Percentiles rank a stretch among this genome's conserved stretches.
phyloP scores from a whole-genome alignment of 2,888 invertebrate species.

The Phortica okadai region DNA sequence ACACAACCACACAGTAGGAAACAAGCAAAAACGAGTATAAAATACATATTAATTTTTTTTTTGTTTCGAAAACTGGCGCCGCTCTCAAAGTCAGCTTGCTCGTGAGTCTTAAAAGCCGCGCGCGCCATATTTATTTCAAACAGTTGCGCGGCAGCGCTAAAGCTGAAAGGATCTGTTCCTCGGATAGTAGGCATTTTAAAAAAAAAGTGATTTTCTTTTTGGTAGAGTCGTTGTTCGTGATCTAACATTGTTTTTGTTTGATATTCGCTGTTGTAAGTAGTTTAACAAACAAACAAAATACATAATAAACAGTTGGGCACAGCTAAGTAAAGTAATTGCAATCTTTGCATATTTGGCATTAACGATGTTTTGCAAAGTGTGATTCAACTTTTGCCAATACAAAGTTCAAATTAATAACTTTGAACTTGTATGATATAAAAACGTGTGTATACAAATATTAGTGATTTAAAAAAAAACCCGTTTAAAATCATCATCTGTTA shows the following conservation, averaged over 20 bases:
- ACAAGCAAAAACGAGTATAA: not conserved
- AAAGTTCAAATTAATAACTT: not conserved
- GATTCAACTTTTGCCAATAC: slow-evolving; percentile 6
- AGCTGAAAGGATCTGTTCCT: slow-evolving; percentile 14
- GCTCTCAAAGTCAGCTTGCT: slow-evolving; percentile 15
- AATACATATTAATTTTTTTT: not conserved
- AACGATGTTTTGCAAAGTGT: slow-evolving; percentile 13
- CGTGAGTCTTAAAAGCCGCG: slow-evolving; percentile 1
- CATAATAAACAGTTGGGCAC: slow-evolving; percentile 7
- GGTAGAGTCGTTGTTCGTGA: too few relatives aligned
- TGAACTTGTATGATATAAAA: too few relatives aligned
- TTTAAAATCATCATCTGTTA: too few relatives aligned
- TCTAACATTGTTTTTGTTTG: too few relatives aligned
- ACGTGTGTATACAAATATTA: too few relatives aligned
- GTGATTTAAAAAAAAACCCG: too few relatives aligned
- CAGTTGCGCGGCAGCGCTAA: not conserved
- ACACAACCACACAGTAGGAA: not conserved
- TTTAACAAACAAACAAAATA: slow-evolving; percentile 1
- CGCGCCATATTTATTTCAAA: not conserved
- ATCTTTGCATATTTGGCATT: slow-evolving; percentile 23
- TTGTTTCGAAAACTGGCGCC: not conserved
- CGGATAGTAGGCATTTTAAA: not conserved
- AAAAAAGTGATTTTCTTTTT: too few relatives aligned
- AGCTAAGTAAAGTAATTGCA: not conserved
- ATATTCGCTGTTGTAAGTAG: not conserved